Evolutionary conservation across 2,797 vertebrate genomes (phyloP).

Genomic region (Artibeus jamaicensis): DNA sequence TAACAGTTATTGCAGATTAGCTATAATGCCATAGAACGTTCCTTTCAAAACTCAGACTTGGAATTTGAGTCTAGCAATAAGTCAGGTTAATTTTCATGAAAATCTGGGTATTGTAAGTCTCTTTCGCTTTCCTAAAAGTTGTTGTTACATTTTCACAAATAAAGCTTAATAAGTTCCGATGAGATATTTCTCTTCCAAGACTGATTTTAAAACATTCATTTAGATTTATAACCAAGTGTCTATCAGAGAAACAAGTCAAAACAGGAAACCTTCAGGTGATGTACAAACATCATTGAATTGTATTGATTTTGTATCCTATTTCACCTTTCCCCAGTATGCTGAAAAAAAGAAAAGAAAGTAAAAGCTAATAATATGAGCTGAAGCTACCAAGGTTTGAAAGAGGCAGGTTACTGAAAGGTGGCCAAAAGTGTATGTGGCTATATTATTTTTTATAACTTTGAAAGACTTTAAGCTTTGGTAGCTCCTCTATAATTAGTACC

Average conservation of each 20-base stretch:
- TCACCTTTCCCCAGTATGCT: conserved; percentile 1
- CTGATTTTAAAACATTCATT: background rate
- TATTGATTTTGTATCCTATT: conserved; percentile 30
- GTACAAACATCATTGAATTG: background rate
- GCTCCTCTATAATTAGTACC: conserved; percentile 40
- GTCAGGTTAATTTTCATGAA: conserved; percentile 39
- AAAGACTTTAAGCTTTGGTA: conserved; percentile 43
- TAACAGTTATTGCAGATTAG: conserved; percentile 45
- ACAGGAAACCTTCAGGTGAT: conserved; percentile 8
- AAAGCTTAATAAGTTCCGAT: conserved; percentile 15
- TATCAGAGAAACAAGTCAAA: conserved; percentile 39
- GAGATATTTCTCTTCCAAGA: conserved; percentile 39
- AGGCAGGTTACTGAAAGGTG: conserved; percentile 45
- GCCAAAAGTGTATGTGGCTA: background rate
- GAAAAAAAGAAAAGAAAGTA: background rate
- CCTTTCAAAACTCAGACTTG: conserved; percentile 46
- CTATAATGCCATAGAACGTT: conserved; percentile 41
- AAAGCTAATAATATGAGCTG: conserved; percentile 34
- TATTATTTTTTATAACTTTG: conserved; percentile 40
- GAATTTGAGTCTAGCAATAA: conserved; percentile 43
- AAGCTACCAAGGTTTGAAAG: conserved; percentile 34
- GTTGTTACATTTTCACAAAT: conserved; percentile 29
- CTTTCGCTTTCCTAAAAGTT: background rate
- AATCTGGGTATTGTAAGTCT: background rate
- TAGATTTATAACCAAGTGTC: conserved; percentile 31